A percentile compares a stretch with the other conserved stretches of the same genome.
Evolutionary conservation across 2,113 vertebrate species (phyloP).

Genomic region (Lepisosteus osseus): DNA sequence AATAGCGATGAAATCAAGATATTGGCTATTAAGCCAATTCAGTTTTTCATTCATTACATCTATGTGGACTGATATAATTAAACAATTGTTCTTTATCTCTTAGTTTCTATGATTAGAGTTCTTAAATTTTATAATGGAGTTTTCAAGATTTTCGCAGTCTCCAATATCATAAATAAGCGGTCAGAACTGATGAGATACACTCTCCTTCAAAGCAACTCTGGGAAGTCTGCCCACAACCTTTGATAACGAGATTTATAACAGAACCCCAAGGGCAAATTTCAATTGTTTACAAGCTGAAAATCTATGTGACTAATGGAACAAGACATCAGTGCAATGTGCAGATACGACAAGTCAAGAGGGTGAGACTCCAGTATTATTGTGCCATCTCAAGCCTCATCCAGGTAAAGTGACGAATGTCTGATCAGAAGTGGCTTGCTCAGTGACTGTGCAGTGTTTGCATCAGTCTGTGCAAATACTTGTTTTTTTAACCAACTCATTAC

Average conservation of each 20-base stretch:
- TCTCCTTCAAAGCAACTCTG: neutral
- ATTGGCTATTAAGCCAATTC: no score
- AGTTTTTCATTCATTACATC: no score
- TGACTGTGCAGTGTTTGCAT: no score
- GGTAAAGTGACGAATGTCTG: no score
- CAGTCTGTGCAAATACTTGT: no score
- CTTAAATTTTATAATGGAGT: neutral
- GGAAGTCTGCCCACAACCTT: neutral
- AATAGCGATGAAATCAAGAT: no score
- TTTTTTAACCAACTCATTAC: no score
- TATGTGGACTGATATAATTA: no score
- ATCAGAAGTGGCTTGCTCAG: no score
- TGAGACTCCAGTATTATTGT: neutral
- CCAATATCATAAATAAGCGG: slow-evolving; percentile 17
- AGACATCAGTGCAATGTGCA: neutral
- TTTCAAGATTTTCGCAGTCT: neutral
- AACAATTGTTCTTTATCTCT: neutral
- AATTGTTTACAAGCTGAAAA: neutral
- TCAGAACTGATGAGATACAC: neutral
- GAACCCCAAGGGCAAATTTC: neutral
- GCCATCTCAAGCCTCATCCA: neutral
- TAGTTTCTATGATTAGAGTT: neutral
- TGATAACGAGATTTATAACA: slow-evolving; percentile 5
- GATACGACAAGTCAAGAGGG: neutral
- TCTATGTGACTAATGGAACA: neutral